A percentile compares a stretch with the other conserved stretches of the same genome.
These are phyloP conservation scores for Drosophila busckii DNA, from an alignment of 1,140 invertebrate species.

Conservation along the genomic window DNA sequence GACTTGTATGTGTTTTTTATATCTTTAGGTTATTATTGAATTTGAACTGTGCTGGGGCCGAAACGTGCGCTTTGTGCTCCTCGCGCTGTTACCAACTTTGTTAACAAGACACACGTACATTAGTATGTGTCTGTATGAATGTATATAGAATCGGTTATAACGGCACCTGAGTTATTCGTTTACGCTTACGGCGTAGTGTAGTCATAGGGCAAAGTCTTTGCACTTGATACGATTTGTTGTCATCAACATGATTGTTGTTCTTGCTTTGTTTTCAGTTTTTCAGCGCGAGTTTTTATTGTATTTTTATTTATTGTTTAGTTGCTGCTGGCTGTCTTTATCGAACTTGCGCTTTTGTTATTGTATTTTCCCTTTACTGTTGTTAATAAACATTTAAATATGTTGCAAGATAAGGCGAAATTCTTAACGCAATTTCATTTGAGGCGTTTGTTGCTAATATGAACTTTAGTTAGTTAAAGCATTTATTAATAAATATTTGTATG, in stretches of 20 bases:
- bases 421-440: constrained; percentile 5
- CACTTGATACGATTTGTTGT: constrained; percentile 62
- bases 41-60: constrained; percentile 3
- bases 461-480: too few species aligned
- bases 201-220: constrained; percentile 72
- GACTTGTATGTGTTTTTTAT: constrained; percentile 6
- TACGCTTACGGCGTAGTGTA: constrained; percentile 37
- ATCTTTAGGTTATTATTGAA: constrained; percentile 14
- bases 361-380: constrained; percentile 18
- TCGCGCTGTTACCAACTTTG: too few species aligned
- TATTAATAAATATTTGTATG: too few species aligned
- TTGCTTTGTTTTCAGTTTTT: constrained; percentile 43
- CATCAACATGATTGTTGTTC: constrained; percentile 14
- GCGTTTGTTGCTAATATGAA: not conserved
- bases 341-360: constrained; percentile 61
- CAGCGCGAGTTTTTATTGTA: constrained; percentile 32
- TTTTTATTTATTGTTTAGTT: constrained; percentile 39
- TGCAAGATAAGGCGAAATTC: constrained; percentile 33
- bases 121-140: not conserved
- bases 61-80: constrained; percentile 22
- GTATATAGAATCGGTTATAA: not conserved
- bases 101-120: not conserved
- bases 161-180: not conserved
- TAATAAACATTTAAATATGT: constrained; percentile 53
- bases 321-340: constrained; percentile 36